Conservation (phyloP, 2,113 vertebrate species). For the Calypte anna region DNA sequence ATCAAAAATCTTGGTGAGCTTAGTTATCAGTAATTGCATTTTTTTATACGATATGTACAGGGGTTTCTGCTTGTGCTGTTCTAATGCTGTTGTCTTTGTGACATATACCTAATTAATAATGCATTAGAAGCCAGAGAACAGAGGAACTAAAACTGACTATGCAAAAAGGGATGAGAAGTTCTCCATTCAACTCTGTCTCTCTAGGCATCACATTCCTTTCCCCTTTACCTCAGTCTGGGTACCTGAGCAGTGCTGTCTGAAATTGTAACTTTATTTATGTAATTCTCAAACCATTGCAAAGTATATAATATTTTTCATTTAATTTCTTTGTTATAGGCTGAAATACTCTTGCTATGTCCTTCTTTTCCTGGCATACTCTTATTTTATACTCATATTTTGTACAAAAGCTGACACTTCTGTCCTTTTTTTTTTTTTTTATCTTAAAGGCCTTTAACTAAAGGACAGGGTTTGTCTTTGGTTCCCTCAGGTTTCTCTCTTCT, state of each 20-base stretch:
- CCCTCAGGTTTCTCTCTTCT: background rate
- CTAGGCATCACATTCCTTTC: background rate
- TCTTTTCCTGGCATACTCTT: background rate
- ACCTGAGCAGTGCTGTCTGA: background rate
- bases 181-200: rapidly evolving
- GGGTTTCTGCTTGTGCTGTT: background rate
- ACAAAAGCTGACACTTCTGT: background rate
- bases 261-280: background rate
- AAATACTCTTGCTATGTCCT: background rate
- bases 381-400: background rate
- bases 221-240: too few relatives aligned
- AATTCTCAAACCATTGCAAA: background rate
- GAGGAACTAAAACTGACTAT: background rate
- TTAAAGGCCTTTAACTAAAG: background rate
- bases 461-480: background rate
- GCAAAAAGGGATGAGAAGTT: background rate
- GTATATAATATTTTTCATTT: background rate
- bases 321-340: background rate
- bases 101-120: background rate
- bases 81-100: background rate
- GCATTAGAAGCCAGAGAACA: background rate
- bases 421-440: background rate
- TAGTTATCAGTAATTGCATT: background rate
- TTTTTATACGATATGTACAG: background rate
- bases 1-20: background rate